phyloP scores from a whole-genome alignment of 2,888 invertebrate genomes.

The Drosophila macrothrix region DNA sequence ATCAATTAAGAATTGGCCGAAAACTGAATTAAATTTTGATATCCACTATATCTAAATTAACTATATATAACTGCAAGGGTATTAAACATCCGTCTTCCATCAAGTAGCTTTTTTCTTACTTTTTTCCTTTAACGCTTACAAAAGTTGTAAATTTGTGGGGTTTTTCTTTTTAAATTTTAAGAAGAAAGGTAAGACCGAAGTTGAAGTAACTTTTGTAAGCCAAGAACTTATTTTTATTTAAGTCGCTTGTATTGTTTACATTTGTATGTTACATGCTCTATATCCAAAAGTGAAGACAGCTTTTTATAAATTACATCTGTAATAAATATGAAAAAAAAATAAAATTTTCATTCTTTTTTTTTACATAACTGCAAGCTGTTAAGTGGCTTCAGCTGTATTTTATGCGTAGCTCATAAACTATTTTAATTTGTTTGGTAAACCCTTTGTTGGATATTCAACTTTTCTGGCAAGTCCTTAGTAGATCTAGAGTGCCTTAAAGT shows the following conservation, averaged over 20 bases:
- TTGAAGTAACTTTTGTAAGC: not conserved
- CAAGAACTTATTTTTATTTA: not conserved
- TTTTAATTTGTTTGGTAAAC: not conserved
- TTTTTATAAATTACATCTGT: not conserved
- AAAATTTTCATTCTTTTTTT: not conserved
- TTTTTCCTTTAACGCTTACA: not conserved
- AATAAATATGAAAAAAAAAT: not conserved
- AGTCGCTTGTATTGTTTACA: not conserved
- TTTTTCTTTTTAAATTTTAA: not conserved
- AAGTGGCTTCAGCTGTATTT: not conserved
- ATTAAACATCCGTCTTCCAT: not conserved
- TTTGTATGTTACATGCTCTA: too few relatives aligned
- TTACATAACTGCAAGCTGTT: not conserved
- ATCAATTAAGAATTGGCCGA: not conserved
- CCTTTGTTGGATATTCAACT: not conserved
- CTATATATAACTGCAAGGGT: not conserved
- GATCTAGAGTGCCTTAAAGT: not conserved
- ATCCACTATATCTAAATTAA: not conserved
- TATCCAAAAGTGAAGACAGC: not conserved
- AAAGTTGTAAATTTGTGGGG: conserved; percentile 1
- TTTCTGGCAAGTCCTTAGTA: conserved; percentile 3
- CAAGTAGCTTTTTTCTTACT: not conserved
- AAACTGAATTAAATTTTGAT: not conserved
- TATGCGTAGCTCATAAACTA: not conserved
- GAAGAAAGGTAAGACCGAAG: not conserved